Conservation (phyloP, 2,797 vertebrate genomes). For the Oceanodroma leucorhoa region DNA sequence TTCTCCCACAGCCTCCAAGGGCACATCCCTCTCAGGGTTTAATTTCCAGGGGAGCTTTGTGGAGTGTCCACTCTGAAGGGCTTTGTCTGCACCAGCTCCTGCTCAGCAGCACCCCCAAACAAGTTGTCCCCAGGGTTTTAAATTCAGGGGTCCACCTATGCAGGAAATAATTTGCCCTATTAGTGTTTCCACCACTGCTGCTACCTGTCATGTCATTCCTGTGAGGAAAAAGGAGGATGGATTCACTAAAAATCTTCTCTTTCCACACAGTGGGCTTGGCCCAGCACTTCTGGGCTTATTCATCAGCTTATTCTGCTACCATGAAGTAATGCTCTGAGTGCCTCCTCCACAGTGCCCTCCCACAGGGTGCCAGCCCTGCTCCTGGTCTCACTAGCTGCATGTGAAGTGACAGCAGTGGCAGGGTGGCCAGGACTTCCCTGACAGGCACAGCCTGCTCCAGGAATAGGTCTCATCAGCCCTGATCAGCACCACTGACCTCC, state of each 20-base stretch:
- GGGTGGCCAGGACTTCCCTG: not conserved
- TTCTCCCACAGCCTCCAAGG: not conserved
- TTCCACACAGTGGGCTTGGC: not conserved
- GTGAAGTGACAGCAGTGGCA: not conserved
- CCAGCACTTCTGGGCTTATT: not conserved
- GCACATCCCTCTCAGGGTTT: not conserved
- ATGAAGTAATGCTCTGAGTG: not conserved
- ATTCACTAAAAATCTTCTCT: not conserved
- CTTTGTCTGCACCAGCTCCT: not conserved
- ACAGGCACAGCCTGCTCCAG: not conserved
- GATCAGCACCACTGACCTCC: not conserved
- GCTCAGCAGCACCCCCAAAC: not conserved
- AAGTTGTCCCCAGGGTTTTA: not conserved
- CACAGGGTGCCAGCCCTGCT: not conserved
- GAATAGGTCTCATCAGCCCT: not conserved
- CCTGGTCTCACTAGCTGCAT: not conserved
- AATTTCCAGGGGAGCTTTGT: rapidly evolving
- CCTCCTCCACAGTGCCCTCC: not conserved
- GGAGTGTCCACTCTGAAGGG: not conserved
- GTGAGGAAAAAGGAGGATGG: not conserved
- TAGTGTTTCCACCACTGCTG: not conserved
- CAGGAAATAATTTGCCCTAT: not conserved
- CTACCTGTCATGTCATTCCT: not conserved
- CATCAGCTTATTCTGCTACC: not conserved
- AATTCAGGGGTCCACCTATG: not conserved